Evolutionary conservation across 2,888 invertebrate species (phyloP).

Genomic region (Meteorus colon): DNA sequence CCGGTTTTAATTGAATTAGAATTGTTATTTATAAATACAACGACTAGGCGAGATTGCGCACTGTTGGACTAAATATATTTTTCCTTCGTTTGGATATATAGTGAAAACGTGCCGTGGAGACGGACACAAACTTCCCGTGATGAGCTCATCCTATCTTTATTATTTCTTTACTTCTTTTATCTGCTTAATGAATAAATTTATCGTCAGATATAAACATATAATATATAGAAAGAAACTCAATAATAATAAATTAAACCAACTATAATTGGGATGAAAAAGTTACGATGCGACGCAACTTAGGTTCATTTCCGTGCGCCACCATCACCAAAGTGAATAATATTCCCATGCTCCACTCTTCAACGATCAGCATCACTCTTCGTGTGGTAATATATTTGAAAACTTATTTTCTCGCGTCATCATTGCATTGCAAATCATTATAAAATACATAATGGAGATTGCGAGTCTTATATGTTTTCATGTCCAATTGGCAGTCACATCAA

Average conservation of each 20-base stretch:
- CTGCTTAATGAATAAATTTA: constrained; percentile 21
- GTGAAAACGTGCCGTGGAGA: constrained; percentile 47
- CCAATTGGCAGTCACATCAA: neutral
- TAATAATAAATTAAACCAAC: constrained; percentile 44
- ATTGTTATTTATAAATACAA: constrained; percentile 57
- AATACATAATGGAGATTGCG: neutral
- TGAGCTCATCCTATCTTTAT: constrained; percentile 17
- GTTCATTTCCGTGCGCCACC: too few relatives aligned
- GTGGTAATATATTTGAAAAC: constrained; percentile 14
- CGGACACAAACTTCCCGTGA: constrained; percentile 30
- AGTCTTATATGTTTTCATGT: neutral
- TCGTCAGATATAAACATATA: neutral
- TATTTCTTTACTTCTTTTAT: constrained; percentile 9
- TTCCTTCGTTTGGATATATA: constrained; percentile 7
- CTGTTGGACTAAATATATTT: constrained; percentile 33
- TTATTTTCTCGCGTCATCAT: constrained; percentile 19
- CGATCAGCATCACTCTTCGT: constrained; percentile 55
- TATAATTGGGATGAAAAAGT: too few relatives aligned
- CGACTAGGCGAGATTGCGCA: neutral
- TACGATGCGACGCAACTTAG: too few relatives aligned
- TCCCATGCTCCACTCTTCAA: constrained; percentile 66
- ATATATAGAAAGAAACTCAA: constrained; percentile 39
- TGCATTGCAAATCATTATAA: constrained; percentile 16
- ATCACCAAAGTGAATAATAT: constrained; percentile 60
- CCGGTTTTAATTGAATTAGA: constrained; percentile 71